Evolutionary conservation across 2,888 invertebrate species (phyloP), one percentile per base, ranked within the genome.

Genomic region (Thysanoteuthis rhombus): DNA sequence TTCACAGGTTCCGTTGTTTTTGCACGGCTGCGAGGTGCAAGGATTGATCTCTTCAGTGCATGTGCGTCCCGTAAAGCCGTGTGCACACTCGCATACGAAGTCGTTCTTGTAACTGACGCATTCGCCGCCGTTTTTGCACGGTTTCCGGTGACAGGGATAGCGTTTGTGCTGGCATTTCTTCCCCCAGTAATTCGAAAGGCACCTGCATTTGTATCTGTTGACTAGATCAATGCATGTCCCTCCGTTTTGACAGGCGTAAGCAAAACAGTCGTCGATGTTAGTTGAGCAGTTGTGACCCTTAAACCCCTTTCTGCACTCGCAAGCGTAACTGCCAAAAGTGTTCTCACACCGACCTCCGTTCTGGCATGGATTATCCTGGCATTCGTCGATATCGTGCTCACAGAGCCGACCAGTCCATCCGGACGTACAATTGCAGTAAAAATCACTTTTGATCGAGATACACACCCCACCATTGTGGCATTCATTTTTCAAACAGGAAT

Each of bases 81-180:
- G 92, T 19, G 40, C 45, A n/a, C 92, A 92, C 16, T 92, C 92
- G 12, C 92, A 92, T 19, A n/a, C 40, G 36, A 92, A 92, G 92
- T 45, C 45, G 10, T 40, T 45, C 45, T 92, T 92, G 45, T 92
- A 92, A 10, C 92, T 92, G 10, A 92, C 92, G 22, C 92, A 92
- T 92, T 40, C 32, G 36, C 92, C 92, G 92, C 92, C 92, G n/a
- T 92, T 92, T 40, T 92, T 92, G 39, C 92, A 92, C 32, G 92
- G 92, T 10, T 92, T 40, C 1, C 45, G 25, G 5, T 40, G 19
- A 12, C 92, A 92, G n/a, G 92, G 92, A 10, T 92, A 92, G n/a
- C 92, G 92, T 39, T 92, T 40, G 39, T 92, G 92, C n/a, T 92
- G 92, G 32, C 92, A 92, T 22, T 92, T 92, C 32, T 92, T 92